These are phyloP conservation scores for Halesus radiatus DNA, from an alignment of 1,140 invertebrate genomes.

Conservation along the genomic window DNA sequence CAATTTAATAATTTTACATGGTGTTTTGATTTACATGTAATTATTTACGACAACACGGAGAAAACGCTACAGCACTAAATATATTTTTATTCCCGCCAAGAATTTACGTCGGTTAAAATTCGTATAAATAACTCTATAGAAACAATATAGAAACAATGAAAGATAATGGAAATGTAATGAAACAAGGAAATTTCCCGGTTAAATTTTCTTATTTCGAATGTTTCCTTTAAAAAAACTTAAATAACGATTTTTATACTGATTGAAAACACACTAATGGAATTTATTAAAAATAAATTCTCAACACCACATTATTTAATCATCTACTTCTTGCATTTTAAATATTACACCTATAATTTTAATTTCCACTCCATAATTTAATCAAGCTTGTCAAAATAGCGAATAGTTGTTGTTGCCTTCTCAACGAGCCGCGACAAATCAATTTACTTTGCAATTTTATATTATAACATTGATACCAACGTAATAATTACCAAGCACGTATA, in stretches of 20 bases:
- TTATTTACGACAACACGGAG: too few relatives aligned
- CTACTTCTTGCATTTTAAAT: too few relatives aligned
- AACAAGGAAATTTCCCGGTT: neutral
- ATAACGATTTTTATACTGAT: neutral
- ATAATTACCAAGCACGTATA: neutral
- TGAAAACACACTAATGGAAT: slow-evolving; percentile 25
- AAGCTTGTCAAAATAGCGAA: slow-evolving; percentile 1
- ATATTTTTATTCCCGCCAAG: too few relatives aligned
- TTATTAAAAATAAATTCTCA: neutral
- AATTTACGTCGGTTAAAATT: too few relatives aligned
- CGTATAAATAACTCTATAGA: too few relatives aligned
- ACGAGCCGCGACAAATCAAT: slow-evolving; percentile 7
- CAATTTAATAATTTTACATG: too few relatives aligned
- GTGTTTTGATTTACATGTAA: too few relatives aligned
- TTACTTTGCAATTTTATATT: slow-evolving; percentile 16
- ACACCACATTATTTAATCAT: slow-evolving; percentile 1
- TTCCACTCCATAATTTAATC: neutral
- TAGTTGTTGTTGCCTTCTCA: neutral
- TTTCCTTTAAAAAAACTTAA: neutral
- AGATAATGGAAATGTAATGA: too few relatives aligned
- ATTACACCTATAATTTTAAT: slow-evolving; percentile 10
- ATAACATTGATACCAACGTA: slow-evolving; percentile 11
- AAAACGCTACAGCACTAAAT: too few relatives aligned
- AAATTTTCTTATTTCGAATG: neutral
- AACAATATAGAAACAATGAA: too few relatives aligned